Base-by-base conservation (phyloP, 2,888 invertebrate species). In the Eustalomyia histrio region DNA sequence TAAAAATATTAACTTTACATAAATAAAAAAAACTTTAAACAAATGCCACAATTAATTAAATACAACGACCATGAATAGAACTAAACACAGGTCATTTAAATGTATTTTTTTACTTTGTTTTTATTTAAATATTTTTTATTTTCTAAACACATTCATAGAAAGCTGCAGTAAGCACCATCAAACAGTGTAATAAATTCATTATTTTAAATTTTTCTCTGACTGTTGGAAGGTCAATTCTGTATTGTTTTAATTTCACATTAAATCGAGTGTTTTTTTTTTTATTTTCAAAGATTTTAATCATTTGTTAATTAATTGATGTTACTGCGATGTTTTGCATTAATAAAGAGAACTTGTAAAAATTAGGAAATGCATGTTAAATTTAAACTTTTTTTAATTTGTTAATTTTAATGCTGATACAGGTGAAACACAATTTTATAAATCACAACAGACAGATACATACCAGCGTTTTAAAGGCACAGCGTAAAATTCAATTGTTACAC, bases 401-500 rank as follows among this genome's bases (percentile, higher is more conserved):
- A 24, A 63, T 47, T 63, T 64, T 64, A 33, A 33, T 64, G n/a
- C n/a, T n/a, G n/a, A n/a, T n/a, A n/a, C n/a, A n/a, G n/a, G n/a
- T n/a, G 64, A 33, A 33, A 64, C 29, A 43, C 10, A 10, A 50
- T 67, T n/a, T 53, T n/a, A 55, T 24, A 24, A 35, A 47, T n/a
- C 43, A 50, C 17, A 12, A 50, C 17, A 12, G 5, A 73, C 7
- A 7, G 29, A 76, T n/a, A n/a, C 76, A 43, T 76, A 80, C 76
- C 80, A 58, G 18, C 7, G 65, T 12, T 58, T 71, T 33, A 16
- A 53, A 17, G 61, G 17, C 16, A 65, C 72, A 21, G 80, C 75
- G 35, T 63, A 72, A 76, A 80, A 76, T 55, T 80, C 80, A 50
- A 72, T 79, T 47, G 76, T 64, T 24, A 69, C 64, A 73, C 64